Conservation (phyloP, 2,113 vertebrate species). For the Oostethus manadensis region DNA sequence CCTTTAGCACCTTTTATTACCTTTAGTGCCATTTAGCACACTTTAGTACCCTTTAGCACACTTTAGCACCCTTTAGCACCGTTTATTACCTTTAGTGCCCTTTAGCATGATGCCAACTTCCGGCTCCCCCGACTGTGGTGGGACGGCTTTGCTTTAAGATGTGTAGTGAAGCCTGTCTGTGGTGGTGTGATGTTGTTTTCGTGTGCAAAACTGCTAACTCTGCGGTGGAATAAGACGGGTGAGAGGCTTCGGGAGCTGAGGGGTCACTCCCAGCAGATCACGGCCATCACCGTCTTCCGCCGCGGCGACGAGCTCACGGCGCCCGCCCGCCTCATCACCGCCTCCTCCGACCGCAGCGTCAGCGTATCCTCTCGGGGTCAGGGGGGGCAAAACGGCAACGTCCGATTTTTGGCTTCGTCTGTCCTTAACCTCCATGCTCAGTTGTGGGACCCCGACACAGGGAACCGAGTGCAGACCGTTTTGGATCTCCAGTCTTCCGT, state of each 20-base stretch:
- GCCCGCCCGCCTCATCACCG: slow-evolving; percentile 77
- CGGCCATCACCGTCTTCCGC: slow-evolving; percentile 78
- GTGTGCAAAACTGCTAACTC: not conserved
- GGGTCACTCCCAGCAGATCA: slow-evolving; percentile 91
- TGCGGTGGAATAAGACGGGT: slow-evolving; percentile 80
- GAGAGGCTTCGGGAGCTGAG: slow-evolving; percentile 83
- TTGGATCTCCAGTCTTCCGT: slow-evolving; percentile 90
- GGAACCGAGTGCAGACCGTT: slow-evolving; percentile 79
- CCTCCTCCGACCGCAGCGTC: slow-evolving; percentile 88
- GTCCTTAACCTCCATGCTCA: slow-evolving; percentile 67
- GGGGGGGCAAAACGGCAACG: not conserved
- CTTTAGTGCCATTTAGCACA: no score
- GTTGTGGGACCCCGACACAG: slow-evolving; percentile 86
- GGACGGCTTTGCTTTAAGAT: no score
- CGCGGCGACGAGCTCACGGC: slow-evolving; percentile 49
- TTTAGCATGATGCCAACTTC: no score
- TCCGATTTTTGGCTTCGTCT: not conserved
- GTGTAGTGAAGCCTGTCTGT: not conserved
- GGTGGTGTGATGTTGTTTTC: no score
- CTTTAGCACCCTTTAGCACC: no score
- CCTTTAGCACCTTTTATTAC: no score
- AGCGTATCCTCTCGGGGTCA: slow-evolving; percentile 85
- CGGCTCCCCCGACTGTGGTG: not conserved
- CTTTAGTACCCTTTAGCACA: no score
- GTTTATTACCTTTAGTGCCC: no score